Percentiles rank a stretch among this genome's conserved stretches.
phyloP scores from a whole-genome alignment of 2,113 vertebrate genomes.

The Synodontis membranacea region DNA sequence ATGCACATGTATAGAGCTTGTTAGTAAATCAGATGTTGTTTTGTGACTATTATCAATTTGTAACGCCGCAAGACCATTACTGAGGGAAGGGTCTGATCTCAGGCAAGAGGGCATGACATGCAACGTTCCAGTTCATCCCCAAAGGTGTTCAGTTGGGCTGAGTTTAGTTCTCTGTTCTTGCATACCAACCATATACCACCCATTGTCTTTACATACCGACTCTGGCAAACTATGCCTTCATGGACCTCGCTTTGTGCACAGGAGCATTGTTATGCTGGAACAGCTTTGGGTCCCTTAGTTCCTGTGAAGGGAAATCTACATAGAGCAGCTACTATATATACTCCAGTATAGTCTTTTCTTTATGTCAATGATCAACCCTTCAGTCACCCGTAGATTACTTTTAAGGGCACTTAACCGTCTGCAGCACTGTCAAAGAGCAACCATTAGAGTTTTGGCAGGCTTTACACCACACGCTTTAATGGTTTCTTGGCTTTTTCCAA shows the following conservation, averaged over 20 bases:
- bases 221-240: not conserved
- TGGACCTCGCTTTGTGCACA: not conserved
- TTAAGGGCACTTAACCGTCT: not conserved
- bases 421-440: not conserved
- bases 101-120: not conserved
- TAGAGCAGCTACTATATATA: not conserved
- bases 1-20: not conserved
- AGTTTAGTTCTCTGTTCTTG: not conserved
- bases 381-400: not conserved
- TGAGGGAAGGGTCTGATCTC: not conserved
- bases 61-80: not conserved
- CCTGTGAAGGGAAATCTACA: not conserved
- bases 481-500: not conserved
- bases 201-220: too few species aligned
- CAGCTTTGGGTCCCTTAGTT: not conserved
- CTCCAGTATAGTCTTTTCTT: not conserved
- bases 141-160: not conserved
- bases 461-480: not conserved
- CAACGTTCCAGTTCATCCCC: not conserved
- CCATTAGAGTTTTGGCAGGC: not conserved
- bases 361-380: not conserved
- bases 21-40: too few species aligned
- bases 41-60: too few species aligned
- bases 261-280: not conserved
- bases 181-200: too few species aligned